phyloP scores from a whole-genome alignment of 2,113 vertebrate genomes.

The Tupaia tana region DNA sequence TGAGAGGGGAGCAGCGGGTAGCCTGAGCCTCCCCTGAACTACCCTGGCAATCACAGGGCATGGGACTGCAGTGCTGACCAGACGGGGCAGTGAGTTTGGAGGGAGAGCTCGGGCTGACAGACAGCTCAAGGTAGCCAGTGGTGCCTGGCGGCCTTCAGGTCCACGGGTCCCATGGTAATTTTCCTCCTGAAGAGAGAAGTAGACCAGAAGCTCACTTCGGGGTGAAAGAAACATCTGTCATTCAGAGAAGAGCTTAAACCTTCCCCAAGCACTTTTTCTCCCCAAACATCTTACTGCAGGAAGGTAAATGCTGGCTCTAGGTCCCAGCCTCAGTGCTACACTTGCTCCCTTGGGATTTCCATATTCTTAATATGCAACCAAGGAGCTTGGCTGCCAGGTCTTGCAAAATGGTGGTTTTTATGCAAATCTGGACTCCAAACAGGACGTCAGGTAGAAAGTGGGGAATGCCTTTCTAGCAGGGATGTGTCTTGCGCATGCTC shows the following conservation, averaged over 20 bases:
- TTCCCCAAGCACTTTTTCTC: not conserved
- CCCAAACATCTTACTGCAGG: not conserved
- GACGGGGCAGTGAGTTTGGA: not conserved
- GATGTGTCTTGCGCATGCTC: fast-evolving
- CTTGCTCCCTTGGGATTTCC: not conserved
- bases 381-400: too few relatives aligned
- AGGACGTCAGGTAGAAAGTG: fast-evolving
- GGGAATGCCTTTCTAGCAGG: too few relatives aligned
- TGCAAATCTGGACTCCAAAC: not conserved
- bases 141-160: too few relatives aligned
- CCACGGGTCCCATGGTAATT: not conserved
- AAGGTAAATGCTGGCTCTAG: not conserved
- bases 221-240: not conserved
- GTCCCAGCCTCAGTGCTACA: not conserved
- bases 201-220: not conserved
- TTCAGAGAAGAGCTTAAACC: not conserved
- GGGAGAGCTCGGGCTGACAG: too few relatives aligned
- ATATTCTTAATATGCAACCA: not conserved
- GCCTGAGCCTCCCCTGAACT: not conserved
- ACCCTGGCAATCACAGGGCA: not conserved
- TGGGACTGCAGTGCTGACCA: too few relatives aligned
- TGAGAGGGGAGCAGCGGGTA: not conserved
- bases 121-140: too few relatives aligned
- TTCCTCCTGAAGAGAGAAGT: not conserved
- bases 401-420: not conserved